A percentile compares a stretch with the other conserved stretches of the same genome.
These are phyloP conservation scores for Serinus canaria DNA, from an alignment of 2,113 vertebrate species.

Conservation along the genomic window DNA sequence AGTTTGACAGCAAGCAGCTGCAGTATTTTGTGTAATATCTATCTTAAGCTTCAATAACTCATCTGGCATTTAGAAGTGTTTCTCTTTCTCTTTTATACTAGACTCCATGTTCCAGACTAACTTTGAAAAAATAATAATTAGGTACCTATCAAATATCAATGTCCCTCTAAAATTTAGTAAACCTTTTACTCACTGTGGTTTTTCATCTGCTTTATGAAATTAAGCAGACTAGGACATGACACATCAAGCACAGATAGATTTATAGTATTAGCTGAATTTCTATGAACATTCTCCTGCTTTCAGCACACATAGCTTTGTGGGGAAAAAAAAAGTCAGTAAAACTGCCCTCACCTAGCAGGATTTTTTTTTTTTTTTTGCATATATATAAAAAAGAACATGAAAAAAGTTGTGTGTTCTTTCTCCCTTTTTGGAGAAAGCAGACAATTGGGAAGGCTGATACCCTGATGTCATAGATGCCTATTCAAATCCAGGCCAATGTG, in stretches of 20 bases:
- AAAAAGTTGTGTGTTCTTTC: neutral
- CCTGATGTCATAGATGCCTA: neutral
- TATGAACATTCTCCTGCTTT: neutral
- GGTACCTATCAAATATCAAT: neutral
- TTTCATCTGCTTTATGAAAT: slow-evolving; percentile 4
- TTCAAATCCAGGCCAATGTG: neutral
- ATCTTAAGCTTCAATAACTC: neutral
- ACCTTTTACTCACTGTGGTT: neutral
- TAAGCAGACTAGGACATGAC: neutral
- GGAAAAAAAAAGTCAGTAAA: neutral
- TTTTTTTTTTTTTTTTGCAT: too few relatives aligned
- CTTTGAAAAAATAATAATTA: neutral
- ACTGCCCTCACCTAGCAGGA: neutral
- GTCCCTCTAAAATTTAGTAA: neutral
- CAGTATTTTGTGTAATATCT: neutral
- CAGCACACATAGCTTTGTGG: neutral
- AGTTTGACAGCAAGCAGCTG: neutral
- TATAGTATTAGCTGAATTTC: neutral
- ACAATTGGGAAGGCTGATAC: neutral
- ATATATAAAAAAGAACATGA: neutral
- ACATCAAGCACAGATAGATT: neutral
- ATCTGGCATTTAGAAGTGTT: neutral
- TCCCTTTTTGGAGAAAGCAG: neutral
- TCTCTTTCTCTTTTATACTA: neutral
- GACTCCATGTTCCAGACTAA: neutral